Base-by-base conservation (phyloP, 2,888 invertebrate species). In the Diabrotica balteata region DNA sequence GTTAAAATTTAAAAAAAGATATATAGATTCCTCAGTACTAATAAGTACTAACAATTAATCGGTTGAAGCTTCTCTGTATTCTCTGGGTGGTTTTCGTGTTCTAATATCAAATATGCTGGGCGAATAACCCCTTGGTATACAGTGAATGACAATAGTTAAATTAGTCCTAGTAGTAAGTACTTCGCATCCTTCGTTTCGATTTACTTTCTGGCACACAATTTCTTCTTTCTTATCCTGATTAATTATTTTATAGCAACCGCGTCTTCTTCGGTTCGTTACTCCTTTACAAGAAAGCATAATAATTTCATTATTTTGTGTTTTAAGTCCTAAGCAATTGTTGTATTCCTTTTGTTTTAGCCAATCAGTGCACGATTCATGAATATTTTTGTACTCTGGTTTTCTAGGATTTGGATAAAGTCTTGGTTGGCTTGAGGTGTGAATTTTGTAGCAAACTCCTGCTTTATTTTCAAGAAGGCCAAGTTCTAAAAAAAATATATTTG, bases 211-310 rank as follows among this genome's bases (percentile, higher is more conserved):
- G 44, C 72, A 72, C 9, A 67, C 65, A 10, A 72, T 63, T 59
- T 72, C 72, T 43, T 72, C 72, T 52, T 68, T 63, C 47, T 72
- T 72, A 49, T 72, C 69, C 51, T 51, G 69, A 59, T 72, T 72
- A 53, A 72, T 68, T 51, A 72, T 68, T 54, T 72, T 72, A 52
- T 72, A 72, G 17, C 72, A 72, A 8, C 72, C 72, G 0, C 70
- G 71, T 32, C 72, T 44, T 43, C 67, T 71, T 51, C 72, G 67
- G n/a, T 57, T 72, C 7, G 55, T 43, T 32, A 63, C 66, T 32
- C 69, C 72, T 49, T 63, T 71, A 59, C 72, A 72, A 11, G 58
- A 57, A 4, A 72, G 50, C 22, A 71, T 64, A 8, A 72, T 32
- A n/a, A 70, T 55, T 55, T 72, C 72, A 42, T 63, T 55, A 66